Evolutionary conservation across 2,888 invertebrate genomes (phyloP).

Genomic region (Dichetophora obliterata): DNA sequence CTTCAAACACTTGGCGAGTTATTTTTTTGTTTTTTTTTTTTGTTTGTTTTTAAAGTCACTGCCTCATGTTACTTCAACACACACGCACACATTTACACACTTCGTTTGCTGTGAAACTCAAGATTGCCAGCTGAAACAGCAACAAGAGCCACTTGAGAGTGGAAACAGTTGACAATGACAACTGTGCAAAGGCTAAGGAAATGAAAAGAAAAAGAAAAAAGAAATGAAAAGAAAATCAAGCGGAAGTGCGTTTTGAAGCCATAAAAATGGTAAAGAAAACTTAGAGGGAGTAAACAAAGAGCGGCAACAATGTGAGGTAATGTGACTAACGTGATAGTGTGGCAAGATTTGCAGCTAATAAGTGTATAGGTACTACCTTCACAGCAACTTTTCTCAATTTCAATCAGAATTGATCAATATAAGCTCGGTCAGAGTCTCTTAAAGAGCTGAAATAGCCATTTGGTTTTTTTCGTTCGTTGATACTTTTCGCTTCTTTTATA

Average conservation of each 20-base stretch:
- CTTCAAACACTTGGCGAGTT: background rate
- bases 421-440: too few species aligned
- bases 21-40: background rate
- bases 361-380: background rate
- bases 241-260: background rate
- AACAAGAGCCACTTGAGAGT: constrained; percentile 20
- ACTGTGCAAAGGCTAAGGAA: constrained; percentile 1
- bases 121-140: background rate
- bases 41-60: background rate
- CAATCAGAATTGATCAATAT: too few species aligned
- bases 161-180: constrained; percentile 22
- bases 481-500: too few species aligned
- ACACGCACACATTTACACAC: background rate
- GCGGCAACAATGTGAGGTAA: background rate
- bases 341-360: constrained; percentile 16
- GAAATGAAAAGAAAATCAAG: too few species aligned
- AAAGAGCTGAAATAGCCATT: too few species aligned
- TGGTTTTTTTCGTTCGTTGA: too few species aligned
- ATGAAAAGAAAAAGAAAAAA: background rate
- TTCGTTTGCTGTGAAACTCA: background rate
- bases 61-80: background rate
- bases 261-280: background rate
- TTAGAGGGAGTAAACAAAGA: background rate
- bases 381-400: background rate
- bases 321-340: background rate